phyloP scores from a whole-genome alignment of 2,797 vertebrate species.

The Pelobates cultripes region DNA sequence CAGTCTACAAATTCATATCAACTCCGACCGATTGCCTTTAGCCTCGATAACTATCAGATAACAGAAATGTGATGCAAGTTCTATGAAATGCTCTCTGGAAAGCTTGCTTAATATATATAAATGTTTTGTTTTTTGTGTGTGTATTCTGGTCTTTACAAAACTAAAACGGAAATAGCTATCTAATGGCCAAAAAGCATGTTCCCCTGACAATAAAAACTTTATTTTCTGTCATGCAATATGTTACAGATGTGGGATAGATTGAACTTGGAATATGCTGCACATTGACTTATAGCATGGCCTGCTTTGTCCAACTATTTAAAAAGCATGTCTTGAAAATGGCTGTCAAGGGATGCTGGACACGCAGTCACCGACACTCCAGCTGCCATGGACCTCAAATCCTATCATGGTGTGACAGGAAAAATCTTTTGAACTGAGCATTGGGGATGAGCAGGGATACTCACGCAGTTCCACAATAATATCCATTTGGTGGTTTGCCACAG shows the following conservation, averaged over 20 bases:
- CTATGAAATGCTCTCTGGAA: no score
- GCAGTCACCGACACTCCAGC: not conserved
- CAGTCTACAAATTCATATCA: no score
- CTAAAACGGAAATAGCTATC: slow-evolving; percentile 42
- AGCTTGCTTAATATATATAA: no score
- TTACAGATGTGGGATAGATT: slow-evolving; percentile 23
- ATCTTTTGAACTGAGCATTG: no score
- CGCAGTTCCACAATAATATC: no score
- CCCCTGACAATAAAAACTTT: slow-evolving; percentile 48
- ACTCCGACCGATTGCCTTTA: no score
- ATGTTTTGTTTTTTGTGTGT: slow-evolving; percentile 8
- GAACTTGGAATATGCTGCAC: slow-evolving; percentile 9
- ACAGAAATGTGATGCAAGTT: no score
- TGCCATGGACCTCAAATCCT: not conserved
- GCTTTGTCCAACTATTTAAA: slow-evolving; percentile 21
- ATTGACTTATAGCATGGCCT: slow-evolving; percentile 36
- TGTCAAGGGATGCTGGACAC: not conserved
- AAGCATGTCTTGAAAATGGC: not conserved
- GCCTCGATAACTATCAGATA: no score
- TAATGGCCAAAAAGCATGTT: slow-evolving; percentile 30
- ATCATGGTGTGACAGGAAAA: not conserved
- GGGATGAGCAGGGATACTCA: no score
- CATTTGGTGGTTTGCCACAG: no score
- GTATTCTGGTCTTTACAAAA: slow-evolving; percentile 35
- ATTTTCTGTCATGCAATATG: slow-evolving; percentile 38